phyloP scores from a whole-genome alignment of 2,113 vertebrate genomes.

The Oxygymnocypris stewartii region DNA sequence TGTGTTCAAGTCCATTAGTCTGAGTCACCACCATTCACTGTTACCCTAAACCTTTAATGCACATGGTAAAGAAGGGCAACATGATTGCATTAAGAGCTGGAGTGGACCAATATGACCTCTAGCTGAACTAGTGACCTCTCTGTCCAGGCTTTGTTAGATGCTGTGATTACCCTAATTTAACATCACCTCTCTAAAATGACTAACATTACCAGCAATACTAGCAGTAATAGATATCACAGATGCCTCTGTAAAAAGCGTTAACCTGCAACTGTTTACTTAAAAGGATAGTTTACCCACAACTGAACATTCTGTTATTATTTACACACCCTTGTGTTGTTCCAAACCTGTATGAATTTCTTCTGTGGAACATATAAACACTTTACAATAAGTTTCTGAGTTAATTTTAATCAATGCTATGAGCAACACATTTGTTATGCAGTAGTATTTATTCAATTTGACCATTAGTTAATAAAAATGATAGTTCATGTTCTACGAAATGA shows the following conservation, averaged over 20 bases:
- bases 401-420: neutral
- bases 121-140: slow-evolving; percentile 31
- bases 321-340: neutral
- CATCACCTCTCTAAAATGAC: neutral
- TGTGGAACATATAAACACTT: neutral
- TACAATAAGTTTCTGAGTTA: neutral
- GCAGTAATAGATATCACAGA: slow-evolving; percentile 3
- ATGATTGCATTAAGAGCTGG: slow-evolving; percentile 3
- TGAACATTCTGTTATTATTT: neutral
- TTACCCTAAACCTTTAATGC: slow-evolving; percentile 34
- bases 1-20: slow-evolving; percentile 9
- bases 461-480: neutral
- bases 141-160: slow-evolving; percentile 7
- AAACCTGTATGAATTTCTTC: neutral
- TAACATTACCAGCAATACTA: neutral
- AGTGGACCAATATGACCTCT: slow-evolving; percentile 8
- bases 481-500: neutral
- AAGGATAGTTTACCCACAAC: neutral
- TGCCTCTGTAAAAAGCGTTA: neutral
- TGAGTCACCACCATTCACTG: slow-evolving; percentile 8
- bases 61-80: neutral
- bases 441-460: neutral
- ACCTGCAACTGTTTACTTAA: neutral
- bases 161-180: neutral
- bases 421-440: neutral